Evolutionary conservation across 2,113 vertebrate species (phyloP).

Genomic region (Oreochromis aureus): DNA sequence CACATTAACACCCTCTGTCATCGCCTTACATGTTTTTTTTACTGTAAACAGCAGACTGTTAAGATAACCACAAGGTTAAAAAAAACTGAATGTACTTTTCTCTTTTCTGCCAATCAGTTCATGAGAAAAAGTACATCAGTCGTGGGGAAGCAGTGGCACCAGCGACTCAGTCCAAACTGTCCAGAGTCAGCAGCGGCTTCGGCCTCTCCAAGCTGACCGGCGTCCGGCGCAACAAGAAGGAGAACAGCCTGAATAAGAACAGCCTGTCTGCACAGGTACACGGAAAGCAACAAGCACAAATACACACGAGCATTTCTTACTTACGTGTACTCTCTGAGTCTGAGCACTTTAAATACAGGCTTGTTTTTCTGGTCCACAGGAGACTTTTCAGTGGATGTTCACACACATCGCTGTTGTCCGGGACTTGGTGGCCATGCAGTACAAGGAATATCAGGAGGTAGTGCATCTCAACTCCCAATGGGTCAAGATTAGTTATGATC

Average conservation of each 20-base stretch:
- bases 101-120: conserved; percentile 64
- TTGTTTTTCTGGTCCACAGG: conserved; percentile 64
- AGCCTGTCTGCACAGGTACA: conserved; percentile 90
- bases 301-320: not conserved
- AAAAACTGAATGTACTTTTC: not conserved
- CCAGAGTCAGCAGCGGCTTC: conserved; percentile 94
- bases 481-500: not conserved
- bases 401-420: conserved; percentile 96
- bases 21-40: not conserved
- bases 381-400: conserved; percentile 99
- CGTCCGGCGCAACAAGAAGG: conserved; percentile 89
- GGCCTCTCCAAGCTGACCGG: conserved; percentile 97
- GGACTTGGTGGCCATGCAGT: conserved; percentile 94
- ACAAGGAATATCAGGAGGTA: conserved; percentile 97
- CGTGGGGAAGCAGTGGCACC: conserved; percentile 87
- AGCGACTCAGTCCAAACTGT: conserved; percentile 89
- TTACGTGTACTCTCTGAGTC: rapidly evolving
- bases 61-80: not conserved
- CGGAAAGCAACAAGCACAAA: rapidly evolving
- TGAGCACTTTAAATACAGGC: not conserved
- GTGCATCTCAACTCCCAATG: not conserved
- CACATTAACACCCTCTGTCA: rapidly evolving
- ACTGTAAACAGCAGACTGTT: not conserved
- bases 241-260: conserved; percentile 90
- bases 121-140: conserved; percentile 95